Conservation (phyloP, 2,113 vertebrate species). For the Elanoides forficatus region DNA sequence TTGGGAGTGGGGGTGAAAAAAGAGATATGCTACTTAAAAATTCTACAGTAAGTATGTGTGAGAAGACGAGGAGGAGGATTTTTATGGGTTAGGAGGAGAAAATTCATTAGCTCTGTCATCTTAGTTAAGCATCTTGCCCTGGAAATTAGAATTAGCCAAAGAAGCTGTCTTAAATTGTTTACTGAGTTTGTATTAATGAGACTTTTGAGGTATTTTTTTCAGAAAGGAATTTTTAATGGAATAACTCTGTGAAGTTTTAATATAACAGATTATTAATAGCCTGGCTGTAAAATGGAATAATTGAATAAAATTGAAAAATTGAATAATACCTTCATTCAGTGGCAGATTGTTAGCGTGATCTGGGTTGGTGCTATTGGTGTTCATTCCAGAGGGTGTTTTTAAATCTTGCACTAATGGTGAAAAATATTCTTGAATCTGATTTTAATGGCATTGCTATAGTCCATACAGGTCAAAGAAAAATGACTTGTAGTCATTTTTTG, state of each 20-base stretch:
- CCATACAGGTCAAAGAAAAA: neutral
- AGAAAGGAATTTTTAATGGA: neutral
- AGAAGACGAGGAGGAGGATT: neutral
- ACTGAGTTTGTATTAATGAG: neutral
- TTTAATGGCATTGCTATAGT: neutral
- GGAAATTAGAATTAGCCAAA: neutral
- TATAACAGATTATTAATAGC: rapidly evolving
- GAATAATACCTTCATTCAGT: neutral
- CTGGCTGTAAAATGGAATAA: neutral
- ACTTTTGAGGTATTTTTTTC: neutral
- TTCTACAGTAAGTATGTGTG: neutral
- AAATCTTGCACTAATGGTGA: neutral
- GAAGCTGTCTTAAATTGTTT: neutral
- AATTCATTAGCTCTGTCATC: neutral
- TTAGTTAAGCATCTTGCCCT: neutral
- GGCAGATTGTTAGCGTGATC: neutral
- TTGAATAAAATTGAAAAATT: too few relatives aligned
- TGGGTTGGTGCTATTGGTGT: neutral
- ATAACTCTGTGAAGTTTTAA: neutral
- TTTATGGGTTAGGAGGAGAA: neutral
- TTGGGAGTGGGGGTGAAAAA: neutral
- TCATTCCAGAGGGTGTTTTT: neutral
- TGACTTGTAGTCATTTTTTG: neutral
- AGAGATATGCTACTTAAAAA: neutral
- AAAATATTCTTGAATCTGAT: neutral